Conservation (phyloP, 2,797 vertebrate genomes). For the Streptopelia turtur region DNA sequence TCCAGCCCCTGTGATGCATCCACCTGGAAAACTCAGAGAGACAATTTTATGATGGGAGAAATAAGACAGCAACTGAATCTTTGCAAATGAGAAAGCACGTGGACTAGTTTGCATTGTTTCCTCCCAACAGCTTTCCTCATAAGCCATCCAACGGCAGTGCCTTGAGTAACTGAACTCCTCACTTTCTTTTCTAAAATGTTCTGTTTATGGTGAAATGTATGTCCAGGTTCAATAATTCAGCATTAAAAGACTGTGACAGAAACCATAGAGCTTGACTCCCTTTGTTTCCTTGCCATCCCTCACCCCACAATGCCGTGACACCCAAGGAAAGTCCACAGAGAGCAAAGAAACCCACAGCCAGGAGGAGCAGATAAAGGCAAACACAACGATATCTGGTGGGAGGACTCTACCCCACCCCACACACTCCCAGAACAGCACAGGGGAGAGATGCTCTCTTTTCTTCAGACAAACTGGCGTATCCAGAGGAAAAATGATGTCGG, state of each 20-base stretch:
- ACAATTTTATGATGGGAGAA: constrained; percentile 39
- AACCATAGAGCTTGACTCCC: neutral
- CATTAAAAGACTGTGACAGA: neutral
- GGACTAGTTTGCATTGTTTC: neutral
- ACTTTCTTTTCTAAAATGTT: neutral
- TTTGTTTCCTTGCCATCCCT: neutral
- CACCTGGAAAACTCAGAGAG: constrained; percentile 63
- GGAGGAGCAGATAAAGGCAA: neutral
- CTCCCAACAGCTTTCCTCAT: neutral
- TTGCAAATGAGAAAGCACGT: constrained; percentile 27
- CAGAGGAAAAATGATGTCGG: neutral
- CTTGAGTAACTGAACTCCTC: neutral
- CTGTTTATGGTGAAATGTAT: neutral
- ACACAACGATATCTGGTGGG: neutral
- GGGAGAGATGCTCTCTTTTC: neutral
- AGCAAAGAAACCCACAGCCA: neutral
- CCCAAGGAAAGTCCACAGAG: rapidly evolving
- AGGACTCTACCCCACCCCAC: neutral
- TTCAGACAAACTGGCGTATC: neutral
- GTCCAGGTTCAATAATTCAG: neutral
- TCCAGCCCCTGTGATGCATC: constrained; percentile 39
- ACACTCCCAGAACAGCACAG: neutral
- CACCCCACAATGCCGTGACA: neutral
- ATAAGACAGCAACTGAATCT: constrained; percentile 35
- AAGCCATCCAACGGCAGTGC: neutral